Base-by-base conservation (phyloP, 2,797 vertebrate species). In the Onychomys arenicola region DNA sequence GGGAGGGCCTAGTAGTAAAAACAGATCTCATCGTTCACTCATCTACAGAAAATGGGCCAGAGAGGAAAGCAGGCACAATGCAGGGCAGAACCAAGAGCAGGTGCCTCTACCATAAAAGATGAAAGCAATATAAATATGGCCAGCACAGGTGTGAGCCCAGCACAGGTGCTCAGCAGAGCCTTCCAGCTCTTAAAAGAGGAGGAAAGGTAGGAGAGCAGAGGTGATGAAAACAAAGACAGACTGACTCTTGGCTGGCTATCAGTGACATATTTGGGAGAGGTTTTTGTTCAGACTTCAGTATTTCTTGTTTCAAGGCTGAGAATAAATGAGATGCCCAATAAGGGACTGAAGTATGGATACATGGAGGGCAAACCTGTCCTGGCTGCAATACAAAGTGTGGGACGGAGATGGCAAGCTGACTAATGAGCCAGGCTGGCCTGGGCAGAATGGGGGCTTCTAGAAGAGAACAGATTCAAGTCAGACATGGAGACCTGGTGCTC, bases 81-180 rank as follows among this genome's bases (percentile, higher is more conserved):
- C 32, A 43, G 52, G 55, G 32, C 13, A 77, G 89, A 69, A 52
- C 34, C 83, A 59, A 7, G 10, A 91, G 90, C 69, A 94, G 61
- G 80, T 57, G 37, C 55, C n/a, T 71, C 43, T n/a, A 14, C 49
- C 49, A 95, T 55, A 61, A 80, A 88, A 69, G 55, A 85, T 29
- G 82, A 96, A 73, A 82, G 90, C 85, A 75, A 80, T n/a, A 80
- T 69, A 93, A 91, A 95, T n/a, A 55, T 0, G 37, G 49, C 73
- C n/a, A 86, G 63, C 40, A 6, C 8, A 71, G 13, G 46, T 10
- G 21, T 17, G 19, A 86, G 43, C 65, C 14, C 32, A 52, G 63
- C 71, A 52, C 76, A 80, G 91, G 40, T 84, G 90, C 27, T 49
- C 27, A 0, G 4, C 49, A 14, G 77, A 37, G 67, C 29, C 40